Evolutionary conservation across 2,797 vertebrate genomes (phyloP).

Genomic region (Syngnathus acus): DNA sequence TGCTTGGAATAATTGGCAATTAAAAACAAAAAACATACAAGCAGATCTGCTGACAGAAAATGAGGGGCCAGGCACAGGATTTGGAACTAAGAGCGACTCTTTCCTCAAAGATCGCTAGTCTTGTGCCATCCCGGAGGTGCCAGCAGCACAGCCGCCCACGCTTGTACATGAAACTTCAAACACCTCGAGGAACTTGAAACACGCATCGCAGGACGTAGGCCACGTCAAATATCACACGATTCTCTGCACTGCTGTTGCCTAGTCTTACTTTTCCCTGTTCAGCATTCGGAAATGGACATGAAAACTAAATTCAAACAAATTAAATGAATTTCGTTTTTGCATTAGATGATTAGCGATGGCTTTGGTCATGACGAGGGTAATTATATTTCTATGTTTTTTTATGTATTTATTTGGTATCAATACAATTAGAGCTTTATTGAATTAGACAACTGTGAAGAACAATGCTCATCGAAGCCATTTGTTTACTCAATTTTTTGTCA

Average conservation of each 20-base stretch:
- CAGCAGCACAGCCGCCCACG: constrained; percentile 29
- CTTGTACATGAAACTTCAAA: constrained; percentile 32
- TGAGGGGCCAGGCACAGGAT: constrained; percentile 11
- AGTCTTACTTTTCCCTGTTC: constrained; percentile 29
- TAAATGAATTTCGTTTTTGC: neutral
- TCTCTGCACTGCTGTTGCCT: constrained; percentile 13
- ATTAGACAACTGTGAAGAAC: constrained; percentile 9
- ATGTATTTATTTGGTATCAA: neutral
- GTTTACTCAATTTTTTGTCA: neutral
- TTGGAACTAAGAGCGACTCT: constrained; percentile 14
- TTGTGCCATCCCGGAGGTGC: constrained; percentile 19
- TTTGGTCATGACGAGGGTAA: neutral
- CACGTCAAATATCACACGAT: constrained; percentile 7
- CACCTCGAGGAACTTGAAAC: constrained; percentile 17
- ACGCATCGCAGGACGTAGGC: constrained; percentile 40
- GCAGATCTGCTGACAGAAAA: neutral
- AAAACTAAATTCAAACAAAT: constrained; percentile 10
- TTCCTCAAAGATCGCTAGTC: constrained; percentile 18
- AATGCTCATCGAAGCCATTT: constrained; percentile 12
- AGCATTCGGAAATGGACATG: constrained; percentile 19
- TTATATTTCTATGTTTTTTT: neutral
- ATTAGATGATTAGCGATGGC: neutral
- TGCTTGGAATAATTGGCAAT: neutral
- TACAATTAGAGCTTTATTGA: constrained; percentile 4
- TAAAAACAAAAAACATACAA: neutral